These are phyloP conservation scores for Eristalinus sepulchralis DNA, from an alignment of 2,888 invertebrate species.

Conservation along the genomic window DNA sequence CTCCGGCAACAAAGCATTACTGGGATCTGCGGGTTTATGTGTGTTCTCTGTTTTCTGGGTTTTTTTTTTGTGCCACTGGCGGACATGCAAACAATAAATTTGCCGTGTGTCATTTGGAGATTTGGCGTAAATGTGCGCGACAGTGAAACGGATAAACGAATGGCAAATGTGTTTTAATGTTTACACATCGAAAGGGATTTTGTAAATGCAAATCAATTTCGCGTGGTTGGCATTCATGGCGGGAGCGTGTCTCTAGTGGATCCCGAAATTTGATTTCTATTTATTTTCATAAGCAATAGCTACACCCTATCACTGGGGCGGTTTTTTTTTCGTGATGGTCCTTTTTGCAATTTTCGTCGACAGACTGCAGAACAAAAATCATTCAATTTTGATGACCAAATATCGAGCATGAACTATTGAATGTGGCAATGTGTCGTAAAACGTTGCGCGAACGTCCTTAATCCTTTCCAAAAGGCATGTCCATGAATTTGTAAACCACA, in stretches of 20 bases:
- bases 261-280: constrained; percentile 7
- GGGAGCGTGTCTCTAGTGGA: background rate
- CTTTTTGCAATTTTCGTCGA: background rate
- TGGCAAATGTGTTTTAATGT: constrained; percentile 35
- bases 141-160: constrained; percentile 43
- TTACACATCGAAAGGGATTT: constrained; percentile 19
- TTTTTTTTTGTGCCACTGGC: constrained; percentile 1
- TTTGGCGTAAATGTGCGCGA: constrained; percentile 31
- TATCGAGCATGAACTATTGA: constrained; percentile 30
- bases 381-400: constrained; percentile 28
- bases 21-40: background rate
- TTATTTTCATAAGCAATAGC: background rate
- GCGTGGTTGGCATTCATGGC: background rate
- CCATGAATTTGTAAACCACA: constrained; percentile 58
- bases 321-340: background rate
- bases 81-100: constrained; percentile 37
- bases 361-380: background rate
- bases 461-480: constrained; percentile 47
- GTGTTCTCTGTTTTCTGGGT: background rate
- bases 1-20: constrained; percentile 13
- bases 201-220: constrained; percentile 28
- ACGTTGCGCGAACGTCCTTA: constrained; percentile 23
- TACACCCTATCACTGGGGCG: background rate
- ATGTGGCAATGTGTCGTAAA: constrained; percentile 29
- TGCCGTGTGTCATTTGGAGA: constrained; percentile 36